Evolutionary conservation across 2,888 invertebrate species (phyloP).

Genomic region (Strigamia maritima): DNA sequence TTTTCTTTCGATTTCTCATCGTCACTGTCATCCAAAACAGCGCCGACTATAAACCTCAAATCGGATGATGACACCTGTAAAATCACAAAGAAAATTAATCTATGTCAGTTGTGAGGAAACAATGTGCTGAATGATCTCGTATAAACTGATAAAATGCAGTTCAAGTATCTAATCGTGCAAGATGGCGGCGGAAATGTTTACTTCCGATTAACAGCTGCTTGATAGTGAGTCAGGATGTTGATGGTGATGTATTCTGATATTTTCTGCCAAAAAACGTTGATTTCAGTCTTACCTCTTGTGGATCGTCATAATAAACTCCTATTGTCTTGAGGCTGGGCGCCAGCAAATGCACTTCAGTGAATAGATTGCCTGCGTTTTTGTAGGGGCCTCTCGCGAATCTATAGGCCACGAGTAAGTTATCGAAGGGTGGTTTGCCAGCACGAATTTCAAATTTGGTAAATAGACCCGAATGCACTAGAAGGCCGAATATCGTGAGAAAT

Average conservation of each 20-base stretch:
- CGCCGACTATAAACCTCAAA: conserved; percentile 53
- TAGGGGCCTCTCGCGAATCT: conserved; percentile 54
- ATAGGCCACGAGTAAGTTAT: conserved; percentile 51
- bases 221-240: neutral
- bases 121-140: neutral
- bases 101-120: no score
- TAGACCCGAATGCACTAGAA: conserved; percentile 51
- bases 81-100: neutral
- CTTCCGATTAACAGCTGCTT: conserved; percentile 13
- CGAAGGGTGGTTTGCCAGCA: conserved; percentile 51
- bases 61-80: conserved; percentile 49
- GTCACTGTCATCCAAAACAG: conserved; percentile 49
- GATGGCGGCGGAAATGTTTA: conserved; percentile 1
- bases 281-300: conserved; percentile 49
- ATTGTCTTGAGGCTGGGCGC: conserved; percentile 51
- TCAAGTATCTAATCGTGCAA: neutral
- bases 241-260: neutral
- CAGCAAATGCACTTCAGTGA: conserved; percentile 52
- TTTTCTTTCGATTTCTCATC: conserved; percentile 45
- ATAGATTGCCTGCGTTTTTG: conserved; percentile 51
- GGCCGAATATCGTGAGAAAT: conserved; percentile 47
- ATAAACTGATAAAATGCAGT: neutral
- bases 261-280: neutral
- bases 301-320: conserved; percentile 56
- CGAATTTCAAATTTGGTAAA: conserved; percentile 50